Conservation (phyloP, 2,888 invertebrate genomes). For the Brenthis ino region DNA sequence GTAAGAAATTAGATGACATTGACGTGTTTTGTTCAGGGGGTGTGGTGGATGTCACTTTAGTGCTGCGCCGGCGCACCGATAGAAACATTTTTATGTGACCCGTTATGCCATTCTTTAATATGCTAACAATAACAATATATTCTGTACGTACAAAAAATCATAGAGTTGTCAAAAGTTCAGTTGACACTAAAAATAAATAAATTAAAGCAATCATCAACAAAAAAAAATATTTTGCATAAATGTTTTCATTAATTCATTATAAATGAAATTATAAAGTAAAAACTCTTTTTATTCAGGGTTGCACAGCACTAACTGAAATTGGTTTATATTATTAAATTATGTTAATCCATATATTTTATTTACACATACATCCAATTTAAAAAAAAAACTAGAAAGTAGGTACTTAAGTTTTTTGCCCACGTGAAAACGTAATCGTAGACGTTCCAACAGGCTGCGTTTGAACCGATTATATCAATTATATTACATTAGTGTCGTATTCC, state of each 20-base stretch:
- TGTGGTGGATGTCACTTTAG: slow-evolving; percentile 52
- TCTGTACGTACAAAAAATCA: too few relatives aligned
- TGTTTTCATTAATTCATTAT: too few relatives aligned
- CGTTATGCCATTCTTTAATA: slow-evolving; percentile 18
- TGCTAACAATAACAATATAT: slow-evolving; percentile 2
- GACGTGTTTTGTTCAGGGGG: slow-evolving; percentile 57
- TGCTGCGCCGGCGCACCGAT: slow-evolving; percentile 32
- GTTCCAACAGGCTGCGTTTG: slow-evolving; percentile 1
- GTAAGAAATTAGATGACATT: slow-evolving; percentile 79
- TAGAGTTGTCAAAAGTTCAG: too few relatives aligned
- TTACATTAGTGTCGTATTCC: slow-evolving; percentile 20
- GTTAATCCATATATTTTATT: too few relatives aligned
- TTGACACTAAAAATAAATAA: too few relatives aligned
- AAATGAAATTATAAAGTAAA: too few relatives aligned
- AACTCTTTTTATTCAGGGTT: too few relatives aligned
- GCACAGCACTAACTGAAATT: too few relatives aligned
- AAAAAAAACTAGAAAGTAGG: slow-evolving; percentile 1
- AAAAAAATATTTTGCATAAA: too few relatives aligned
- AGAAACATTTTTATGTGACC: slow-evolving; percentile 23
- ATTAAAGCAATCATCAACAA: too few relatives aligned
- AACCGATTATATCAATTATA: slow-evolving; percentile 14
- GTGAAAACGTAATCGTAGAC: slow-evolving; percentile 5
- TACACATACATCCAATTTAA: neutral
- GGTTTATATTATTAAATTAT: too few relatives aligned
- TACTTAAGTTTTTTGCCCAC: slow-evolving; percentile 5